phyloP scores from a whole-genome alignment of 2,113 vertebrate species.

The Phoenicopterus ruber region DNA sequence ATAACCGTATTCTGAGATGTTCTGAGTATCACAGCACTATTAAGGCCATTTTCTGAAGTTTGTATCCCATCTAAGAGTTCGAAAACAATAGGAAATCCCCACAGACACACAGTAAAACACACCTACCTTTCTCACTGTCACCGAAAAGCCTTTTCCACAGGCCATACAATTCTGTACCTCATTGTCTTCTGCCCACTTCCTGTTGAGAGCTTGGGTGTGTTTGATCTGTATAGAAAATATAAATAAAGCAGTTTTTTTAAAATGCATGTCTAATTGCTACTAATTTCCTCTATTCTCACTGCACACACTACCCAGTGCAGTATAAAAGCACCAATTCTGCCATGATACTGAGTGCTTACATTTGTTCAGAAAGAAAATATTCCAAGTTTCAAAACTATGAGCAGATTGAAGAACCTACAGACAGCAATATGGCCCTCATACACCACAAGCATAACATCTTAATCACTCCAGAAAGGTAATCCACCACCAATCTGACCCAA shows the following conservation, averaged over 20 bases:
- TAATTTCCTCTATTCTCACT: not conserved
- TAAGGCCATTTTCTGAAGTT: not conserved
- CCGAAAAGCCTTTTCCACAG: constrained; percentile 92
- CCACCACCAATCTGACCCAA: not conserved
- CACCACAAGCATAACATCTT: not conserved
- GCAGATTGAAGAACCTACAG: not conserved
- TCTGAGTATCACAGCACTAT: not conserved
- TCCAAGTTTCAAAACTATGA: not conserved
- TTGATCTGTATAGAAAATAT: constrained; percentile 83
- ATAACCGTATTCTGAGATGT: not conserved
- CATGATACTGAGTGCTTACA: not conserved
- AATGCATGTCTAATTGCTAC: not conserved
- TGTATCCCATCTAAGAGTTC: not conserved
- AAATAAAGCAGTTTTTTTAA: not conserved
- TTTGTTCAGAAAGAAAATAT: not conserved
- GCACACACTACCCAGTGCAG: not conserved
- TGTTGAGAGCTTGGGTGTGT: constrained; percentile 90
- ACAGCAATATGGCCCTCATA: not conserved
- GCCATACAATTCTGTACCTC: constrained; percentile 97
- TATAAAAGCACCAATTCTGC: not conserved
- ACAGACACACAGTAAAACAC: not conserved
- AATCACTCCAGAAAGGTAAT: not conserved
- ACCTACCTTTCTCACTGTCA: constrained; percentile 92
- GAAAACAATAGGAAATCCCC: not conserved
- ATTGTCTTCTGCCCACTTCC: constrained; percentile 97